Conservation (phyloP, 2,797 vertebrate genomes). For the Apodemus agrarius region DNA sequence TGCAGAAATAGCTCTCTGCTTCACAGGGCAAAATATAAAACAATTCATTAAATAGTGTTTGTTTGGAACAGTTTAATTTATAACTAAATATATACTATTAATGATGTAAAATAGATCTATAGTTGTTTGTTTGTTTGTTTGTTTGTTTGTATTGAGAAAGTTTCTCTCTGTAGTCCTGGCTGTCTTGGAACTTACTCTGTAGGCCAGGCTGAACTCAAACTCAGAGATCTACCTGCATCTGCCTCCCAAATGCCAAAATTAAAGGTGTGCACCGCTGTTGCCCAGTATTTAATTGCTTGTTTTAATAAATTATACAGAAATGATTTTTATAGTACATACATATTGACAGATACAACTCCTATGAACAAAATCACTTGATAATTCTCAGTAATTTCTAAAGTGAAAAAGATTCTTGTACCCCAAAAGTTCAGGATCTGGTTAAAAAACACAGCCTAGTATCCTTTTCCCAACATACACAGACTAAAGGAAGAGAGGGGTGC, state of each 20-base stretch:
- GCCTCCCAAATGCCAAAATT: neutral
- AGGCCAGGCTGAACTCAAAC: neutral
- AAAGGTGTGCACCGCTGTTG: neutral
- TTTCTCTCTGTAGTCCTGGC: neutral
- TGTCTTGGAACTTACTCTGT: neutral
- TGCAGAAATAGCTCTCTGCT: neutral
- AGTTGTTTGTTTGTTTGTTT: neutral
- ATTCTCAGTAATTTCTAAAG: slow-evolving; percentile 11
- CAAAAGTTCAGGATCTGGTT: neutral
- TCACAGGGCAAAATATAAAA: slow-evolving; percentile 9
- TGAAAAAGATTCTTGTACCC: neutral
- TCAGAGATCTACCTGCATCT: neutral
- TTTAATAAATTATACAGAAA: neutral
- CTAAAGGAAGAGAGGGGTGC: neutral
- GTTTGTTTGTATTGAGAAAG: neutral
- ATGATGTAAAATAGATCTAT: neutral
- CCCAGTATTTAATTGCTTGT: neutral
- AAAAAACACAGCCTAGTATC: neutral
- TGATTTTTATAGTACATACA: neutral
- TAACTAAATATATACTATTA: neutral
- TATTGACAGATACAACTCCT: neutral
- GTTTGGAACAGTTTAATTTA: neutral
- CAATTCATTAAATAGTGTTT: neutral
- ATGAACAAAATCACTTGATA: slow-evolving; percentile 31
- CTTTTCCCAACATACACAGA: neutral